phyloP scores from a whole-genome alignment of 1,140 invertebrate species.

The Drosophila leontia region DNA sequence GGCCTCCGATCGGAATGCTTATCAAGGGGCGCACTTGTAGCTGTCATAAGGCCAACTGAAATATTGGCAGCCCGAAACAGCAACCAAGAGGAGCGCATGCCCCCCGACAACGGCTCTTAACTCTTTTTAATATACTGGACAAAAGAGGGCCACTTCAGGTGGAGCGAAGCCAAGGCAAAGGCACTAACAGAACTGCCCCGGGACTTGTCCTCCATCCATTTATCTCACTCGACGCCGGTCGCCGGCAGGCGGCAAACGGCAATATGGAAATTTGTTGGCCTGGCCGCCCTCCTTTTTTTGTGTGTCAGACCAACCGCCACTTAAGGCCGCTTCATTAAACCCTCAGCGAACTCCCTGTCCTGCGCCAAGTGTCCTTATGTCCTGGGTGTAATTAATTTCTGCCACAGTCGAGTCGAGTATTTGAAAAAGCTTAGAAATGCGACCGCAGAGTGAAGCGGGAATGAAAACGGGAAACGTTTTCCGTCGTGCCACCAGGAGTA shows the following conservation, averaged over 20 bases:
- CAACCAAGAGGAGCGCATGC: slow-evolving; percentile 16
- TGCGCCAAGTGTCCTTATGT: slow-evolving; percentile 62
- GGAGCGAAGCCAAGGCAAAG: slow-evolving; percentile 10
- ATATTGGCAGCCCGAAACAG: slow-evolving; percentile 60
- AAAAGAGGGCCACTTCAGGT: slow-evolving; percentile 53
- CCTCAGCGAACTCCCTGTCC: slow-evolving; percentile 55
- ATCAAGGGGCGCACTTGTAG: slow-evolving; percentile 72
- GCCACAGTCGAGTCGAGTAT: slow-evolving; percentile 55
- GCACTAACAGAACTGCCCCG: slow-evolving; percentile 27
- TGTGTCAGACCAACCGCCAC: slow-evolving; percentile 21
- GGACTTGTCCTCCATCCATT: slow-evolving; percentile 60
- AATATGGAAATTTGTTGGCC: slow-evolving; percentile 67
- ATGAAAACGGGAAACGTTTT: slow-evolving; percentile 10
- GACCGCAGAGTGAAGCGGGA: background rate
- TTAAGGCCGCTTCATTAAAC: slow-evolving; percentile 77
- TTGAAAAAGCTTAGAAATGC: slow-evolving; percentile 58
- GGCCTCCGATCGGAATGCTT: slow-evolving; percentile 56
- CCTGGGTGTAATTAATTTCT: slow-evolving; percentile 75
- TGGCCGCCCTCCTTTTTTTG: slow-evolving; percentile 33
- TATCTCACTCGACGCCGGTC: slow-evolving; percentile 67
- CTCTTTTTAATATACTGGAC: slow-evolving; percentile 45
- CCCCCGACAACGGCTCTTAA: background rate
- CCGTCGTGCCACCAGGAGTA: slow-evolving; percentile 32
- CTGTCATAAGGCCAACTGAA: slow-evolving; percentile 80
- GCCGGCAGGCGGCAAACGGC: slow-evolving; percentile 47